Evolutionary conservation across 2,888 invertebrate species (phyloP).

Genomic region (Mythimna pallens): DNA sequence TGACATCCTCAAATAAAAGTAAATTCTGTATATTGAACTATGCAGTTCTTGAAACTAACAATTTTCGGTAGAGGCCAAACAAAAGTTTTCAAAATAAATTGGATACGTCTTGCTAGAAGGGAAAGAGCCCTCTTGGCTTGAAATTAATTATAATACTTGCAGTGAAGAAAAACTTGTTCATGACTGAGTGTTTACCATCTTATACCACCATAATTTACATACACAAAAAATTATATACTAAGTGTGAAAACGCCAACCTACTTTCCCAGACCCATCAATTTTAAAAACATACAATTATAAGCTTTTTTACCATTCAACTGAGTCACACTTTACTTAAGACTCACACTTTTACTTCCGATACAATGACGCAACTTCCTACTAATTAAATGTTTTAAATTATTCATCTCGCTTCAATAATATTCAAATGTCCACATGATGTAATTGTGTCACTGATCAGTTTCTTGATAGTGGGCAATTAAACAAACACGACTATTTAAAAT

Average conservation of each 20-base stretch:
- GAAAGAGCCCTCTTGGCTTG: too few species aligned
- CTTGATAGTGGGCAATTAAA: slow-evolving; percentile 31
- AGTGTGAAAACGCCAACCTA: slow-evolving; percentile 17
- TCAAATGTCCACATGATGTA: slow-evolving; percentile 40
- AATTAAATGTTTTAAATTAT: slow-evolving; percentile 50
- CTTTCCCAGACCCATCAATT: slow-evolving; percentile 45
- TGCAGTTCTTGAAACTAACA: too few species aligned
- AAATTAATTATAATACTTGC: not conserved
- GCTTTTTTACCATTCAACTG: slow-evolving; percentile 9
- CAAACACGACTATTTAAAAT: slow-evolving; percentile 13
- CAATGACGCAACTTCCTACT: slow-evolving; percentile 46
- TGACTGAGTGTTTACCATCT: not conserved
- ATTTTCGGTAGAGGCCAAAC: not conserved
- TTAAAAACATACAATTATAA: slow-evolving; percentile 25
- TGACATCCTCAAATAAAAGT: too few species aligned
- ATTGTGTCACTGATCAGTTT: slow-evolving; percentile 50
- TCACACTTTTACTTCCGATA: slow-evolving; percentile 59
- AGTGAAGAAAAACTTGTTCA: not conserved
- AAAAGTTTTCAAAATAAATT: too few species aligned
- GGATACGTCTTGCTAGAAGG: too few species aligned
- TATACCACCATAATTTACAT: not conserved
- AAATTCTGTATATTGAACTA: too few species aligned
- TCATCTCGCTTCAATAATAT: slow-evolving; percentile 41
- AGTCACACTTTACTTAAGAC: slow-evolving; percentile 30
- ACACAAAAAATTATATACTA: slow-evolving; percentile 3